phyloP scores from a whole-genome alignment of 2,888 invertebrate species.

The Dromius quadrimaculatus region DNA sequence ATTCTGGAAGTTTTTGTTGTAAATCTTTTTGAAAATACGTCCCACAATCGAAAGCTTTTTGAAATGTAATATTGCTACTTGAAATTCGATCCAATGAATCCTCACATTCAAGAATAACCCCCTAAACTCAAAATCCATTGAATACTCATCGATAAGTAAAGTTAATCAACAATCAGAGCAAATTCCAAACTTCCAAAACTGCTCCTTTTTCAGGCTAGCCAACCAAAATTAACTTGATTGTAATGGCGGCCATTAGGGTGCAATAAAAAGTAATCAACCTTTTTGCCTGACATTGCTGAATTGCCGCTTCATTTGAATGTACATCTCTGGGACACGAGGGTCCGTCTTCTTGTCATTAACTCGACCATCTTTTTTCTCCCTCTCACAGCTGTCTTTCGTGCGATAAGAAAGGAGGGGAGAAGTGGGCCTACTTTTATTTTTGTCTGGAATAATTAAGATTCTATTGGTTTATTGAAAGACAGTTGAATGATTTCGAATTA shows the following conservation, averaged over 20 bases:
- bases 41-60: conserved; percentile 35
- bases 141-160: no score
- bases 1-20: conserved; percentile 42
- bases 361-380: not conserved
- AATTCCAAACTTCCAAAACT: not conserved
- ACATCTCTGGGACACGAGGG: conserved; percentile 24
- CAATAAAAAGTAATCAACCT: conserved; percentile 30
- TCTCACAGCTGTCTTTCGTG: not conserved
- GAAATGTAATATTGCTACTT: conserved; percentile 2
- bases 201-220: not conserved
- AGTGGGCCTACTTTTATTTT: conserved; percentile 24
- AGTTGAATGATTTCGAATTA: conserved; percentile 25
- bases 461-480: conserved; percentile 36
- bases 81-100: no score
- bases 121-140: no score
- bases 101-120: no score
- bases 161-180: no score
- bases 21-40: conserved; percentile 41
- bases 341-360: conserved; percentile 20
- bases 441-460: conserved; percentile 37
- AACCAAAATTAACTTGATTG: conserved; percentile 26
- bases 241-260: conserved; percentile 18
- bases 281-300: not conserved
- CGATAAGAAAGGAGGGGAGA: not conserved
- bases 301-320: conserved; percentile 37